phyloP scores from a whole-genome alignment of 2,113 vertebrate species.

The Ivindomyrus marchei region DNA sequence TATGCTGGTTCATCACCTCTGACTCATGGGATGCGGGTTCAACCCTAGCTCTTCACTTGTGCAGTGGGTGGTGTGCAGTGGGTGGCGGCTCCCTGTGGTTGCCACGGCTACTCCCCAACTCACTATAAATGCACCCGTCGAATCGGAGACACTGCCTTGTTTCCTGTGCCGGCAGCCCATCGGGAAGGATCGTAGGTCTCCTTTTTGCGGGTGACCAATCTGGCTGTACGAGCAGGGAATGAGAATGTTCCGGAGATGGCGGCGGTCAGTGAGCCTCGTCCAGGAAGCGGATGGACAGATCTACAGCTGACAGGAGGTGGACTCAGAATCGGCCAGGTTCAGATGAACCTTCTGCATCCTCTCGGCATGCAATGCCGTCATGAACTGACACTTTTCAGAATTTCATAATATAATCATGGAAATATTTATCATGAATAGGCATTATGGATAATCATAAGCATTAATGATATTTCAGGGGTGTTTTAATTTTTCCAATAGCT shows the following conservation, averaged over 20 bases:
- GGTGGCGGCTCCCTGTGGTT: neutral
- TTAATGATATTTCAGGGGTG: neutral
- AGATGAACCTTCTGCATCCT: neutral
- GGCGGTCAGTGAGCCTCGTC: neutral
- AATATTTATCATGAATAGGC: neutral
- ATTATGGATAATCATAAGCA: neutral
- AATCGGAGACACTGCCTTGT: neutral
- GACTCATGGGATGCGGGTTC: neutral
- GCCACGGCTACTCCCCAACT: neutral
- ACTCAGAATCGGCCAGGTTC: neutral
- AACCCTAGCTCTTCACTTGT: neutral
- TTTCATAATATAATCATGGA: neutral
- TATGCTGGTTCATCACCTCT: neutral
- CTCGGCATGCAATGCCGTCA: neutral
- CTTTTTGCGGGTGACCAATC: neutral
- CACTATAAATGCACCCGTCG: neutral
- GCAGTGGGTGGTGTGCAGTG: neutral
- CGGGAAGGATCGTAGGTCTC: neutral
- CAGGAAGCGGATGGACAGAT: neutral
- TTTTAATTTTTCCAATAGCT: neutral
- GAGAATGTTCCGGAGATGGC: neutral
- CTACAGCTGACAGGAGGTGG: neutral
- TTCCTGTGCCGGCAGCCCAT: neutral
- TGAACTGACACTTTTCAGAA: neutral
- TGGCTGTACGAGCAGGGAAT: neutral